Conservation (phyloP, 1,140 invertebrate genomes). For the Drosophila suzukii region DNA sequence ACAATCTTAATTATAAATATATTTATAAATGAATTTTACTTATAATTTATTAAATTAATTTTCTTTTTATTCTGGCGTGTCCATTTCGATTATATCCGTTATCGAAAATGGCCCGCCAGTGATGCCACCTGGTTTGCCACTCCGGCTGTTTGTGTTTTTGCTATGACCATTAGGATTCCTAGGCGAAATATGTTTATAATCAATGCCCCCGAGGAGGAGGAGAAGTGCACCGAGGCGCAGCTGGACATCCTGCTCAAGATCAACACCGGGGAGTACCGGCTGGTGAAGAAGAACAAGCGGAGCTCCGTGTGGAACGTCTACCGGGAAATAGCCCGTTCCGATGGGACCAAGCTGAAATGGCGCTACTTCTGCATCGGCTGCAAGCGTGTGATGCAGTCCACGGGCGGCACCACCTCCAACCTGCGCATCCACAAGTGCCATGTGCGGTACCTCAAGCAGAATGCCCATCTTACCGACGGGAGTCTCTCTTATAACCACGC, state of each 20-base stretch:
- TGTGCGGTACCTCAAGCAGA: conserved; percentile 53
- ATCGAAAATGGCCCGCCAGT: background rate
- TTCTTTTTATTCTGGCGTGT: background rate
- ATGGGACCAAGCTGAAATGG: conserved; percentile 64
- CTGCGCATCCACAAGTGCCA: conserved; percentile 71
- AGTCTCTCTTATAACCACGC: background rate
- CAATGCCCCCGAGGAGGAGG: conserved; percentile 51
- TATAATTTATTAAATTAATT: too few relatives aligned
- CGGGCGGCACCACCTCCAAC: conserved; percentile 68
- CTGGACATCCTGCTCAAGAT: conserved; percentile 69
- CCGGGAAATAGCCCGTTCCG: conserved; percentile 56
- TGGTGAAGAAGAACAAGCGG: conserved; percentile 69
- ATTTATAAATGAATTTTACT: too few relatives aligned
- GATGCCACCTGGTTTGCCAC: conserved; percentile 6
- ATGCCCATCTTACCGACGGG: conserved; percentile 1
- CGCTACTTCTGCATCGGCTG: conserved; percentile 63
- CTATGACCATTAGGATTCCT: conserved; percentile 6
- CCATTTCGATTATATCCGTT: background rate
- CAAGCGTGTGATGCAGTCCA: conserved; percentile 69
- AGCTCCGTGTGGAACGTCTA: conserved; percentile 72
- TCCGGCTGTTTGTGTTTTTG: conserved; percentile 8
- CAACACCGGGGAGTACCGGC: conserved; percentile 55
- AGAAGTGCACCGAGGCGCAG: conserved; percentile 62
- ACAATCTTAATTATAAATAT: too few relatives aligned
- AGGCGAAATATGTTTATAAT: conserved; percentile 36